phyloP scores from a whole-genome alignment of 2,888 invertebrate genomes.

The Pollenia amentaria region DNA sequence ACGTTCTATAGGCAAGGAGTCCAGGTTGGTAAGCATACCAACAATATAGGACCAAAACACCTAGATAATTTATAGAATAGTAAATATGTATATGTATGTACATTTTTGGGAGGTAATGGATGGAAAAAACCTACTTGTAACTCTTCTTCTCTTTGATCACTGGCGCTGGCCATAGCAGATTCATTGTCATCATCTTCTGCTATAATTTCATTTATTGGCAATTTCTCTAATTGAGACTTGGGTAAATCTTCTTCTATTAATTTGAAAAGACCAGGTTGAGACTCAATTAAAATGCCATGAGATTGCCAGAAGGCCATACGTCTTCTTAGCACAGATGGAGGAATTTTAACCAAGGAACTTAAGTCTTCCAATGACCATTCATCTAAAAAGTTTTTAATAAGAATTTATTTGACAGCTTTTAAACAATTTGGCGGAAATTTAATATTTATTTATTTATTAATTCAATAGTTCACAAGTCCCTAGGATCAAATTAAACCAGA shows the following conservation, averaged over 20 bases:
- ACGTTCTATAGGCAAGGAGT: conserved; percentile 94
- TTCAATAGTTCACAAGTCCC: too few species aligned
- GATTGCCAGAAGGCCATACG: conserved; percentile 97
- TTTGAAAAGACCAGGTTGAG: conserved; percentile 89
- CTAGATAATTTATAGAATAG: conserved; percentile 73
- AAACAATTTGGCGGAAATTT: too few species aligned
- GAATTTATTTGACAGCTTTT: neutral
- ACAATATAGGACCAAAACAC: conserved; percentile 98
- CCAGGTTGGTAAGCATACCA: conserved; percentile 98
- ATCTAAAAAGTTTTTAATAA: conserved; percentile 83
- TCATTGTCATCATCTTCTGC: conserved; percentile 96
- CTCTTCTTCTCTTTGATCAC: conserved; percentile 97
- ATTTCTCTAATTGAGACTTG: conserved; percentile 86
- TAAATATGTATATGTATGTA: neutral
- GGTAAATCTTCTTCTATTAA: conserved; percentile 89
- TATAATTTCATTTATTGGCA: conserved; percentile 85
- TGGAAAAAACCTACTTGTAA: conserved; percentile 87
- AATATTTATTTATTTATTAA: too few species aligned
- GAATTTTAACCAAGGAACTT: conserved; percentile 93
- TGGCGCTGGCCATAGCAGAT: conserved; percentile 97
- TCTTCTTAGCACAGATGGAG: conserved; percentile 92
- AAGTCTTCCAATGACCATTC: conserved; percentile 95
- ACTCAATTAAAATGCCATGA: conserved; percentile 93
- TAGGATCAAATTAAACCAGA: too few species aligned
- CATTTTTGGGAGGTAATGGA: neutral